phyloP scores from a whole-genome alignment of 2,797 vertebrate genomes.

The Agapornis canus region DNA sequence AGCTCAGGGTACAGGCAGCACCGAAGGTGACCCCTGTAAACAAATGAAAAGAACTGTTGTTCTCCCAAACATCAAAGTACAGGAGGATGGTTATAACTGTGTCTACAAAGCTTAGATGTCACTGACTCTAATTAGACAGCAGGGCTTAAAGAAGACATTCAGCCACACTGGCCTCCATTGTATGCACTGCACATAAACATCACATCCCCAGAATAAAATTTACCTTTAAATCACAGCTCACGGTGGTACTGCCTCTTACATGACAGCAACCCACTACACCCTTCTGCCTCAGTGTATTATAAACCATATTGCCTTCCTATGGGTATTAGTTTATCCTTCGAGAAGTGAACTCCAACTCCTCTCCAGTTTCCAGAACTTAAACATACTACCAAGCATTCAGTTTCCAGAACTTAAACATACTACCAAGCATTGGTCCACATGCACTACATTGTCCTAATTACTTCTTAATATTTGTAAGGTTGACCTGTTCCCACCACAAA shows the following conservation, averaged over 20 bases:
- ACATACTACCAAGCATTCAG: neutral
- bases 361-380: neutral
- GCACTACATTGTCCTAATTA: neutral
- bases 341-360: neutral
- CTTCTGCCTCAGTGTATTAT: neutral
- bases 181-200: neutral
- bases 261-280: neutral
- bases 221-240: neutral
- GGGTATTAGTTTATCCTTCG: neutral
- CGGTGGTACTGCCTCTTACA: neutral
- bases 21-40: conserved; percentile 86
- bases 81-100: neutral
- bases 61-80: neutral
- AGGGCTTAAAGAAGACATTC: neutral
- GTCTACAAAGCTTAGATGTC: neutral
- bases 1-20: conserved; percentile 84
- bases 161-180: neutral
- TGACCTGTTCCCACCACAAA: neutral
- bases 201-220: neutral
- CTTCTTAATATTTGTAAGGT: neutral
- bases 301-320: neutral
- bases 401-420: neutral
- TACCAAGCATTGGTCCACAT: neutral
- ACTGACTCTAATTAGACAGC: neutral
- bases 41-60: neutral